Evolutionary conservation across 2,797 vertebrate genomes (phyloP), one percentile per base, ranked within the genome.

Genomic region (Acrossocheilus wenchowensis): DNA sequence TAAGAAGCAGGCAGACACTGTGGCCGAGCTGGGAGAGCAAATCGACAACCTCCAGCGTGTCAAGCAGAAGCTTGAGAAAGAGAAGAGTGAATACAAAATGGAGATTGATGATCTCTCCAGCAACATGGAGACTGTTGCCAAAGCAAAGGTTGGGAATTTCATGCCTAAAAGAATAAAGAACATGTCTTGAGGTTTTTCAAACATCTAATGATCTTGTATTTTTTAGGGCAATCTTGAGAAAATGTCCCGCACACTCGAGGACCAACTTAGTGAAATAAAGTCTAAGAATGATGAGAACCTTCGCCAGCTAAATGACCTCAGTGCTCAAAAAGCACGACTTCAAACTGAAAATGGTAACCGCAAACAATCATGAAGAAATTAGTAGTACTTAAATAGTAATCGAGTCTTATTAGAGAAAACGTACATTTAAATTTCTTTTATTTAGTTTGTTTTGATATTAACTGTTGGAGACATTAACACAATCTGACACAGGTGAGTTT

Each of bases 311-410:
- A 98, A 95, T 0, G 97, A 97, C 62, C 78, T 97, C 2, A 93
- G 91, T n/a, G 81, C 93, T 36, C 97, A 97, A 74, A 96, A 91
- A 92, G 97, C 96, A 66, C 96, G 96, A 89, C 87, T 98, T 57
- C 95, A 96, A 88, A 97, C 97, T 6, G 97, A 98, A 90, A 95
- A 97, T 88, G 97, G 97, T 97, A 96, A 34, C 34, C 34, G 3
- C 2, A 34, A 34, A 34, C 34, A 34, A 34, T 45, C 26, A 21
- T n/a, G 2, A 73, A 73, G 41, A 43, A 60, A 57, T 14, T n/a
- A 72, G n/a, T 50, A 41, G 21, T 71, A 41, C 23, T 41, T 39
- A 4, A 23, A 23, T 2, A 72, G 39, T 71, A 41, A 50, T 17
- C 3, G 2, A 68, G 17, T 39, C 8, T 21, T 39, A 39, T 69